Evolutionary conservation across 64 coral and sea anemone genomes (phyloP).

Genomic region (Montipora capricornis): DNA sequence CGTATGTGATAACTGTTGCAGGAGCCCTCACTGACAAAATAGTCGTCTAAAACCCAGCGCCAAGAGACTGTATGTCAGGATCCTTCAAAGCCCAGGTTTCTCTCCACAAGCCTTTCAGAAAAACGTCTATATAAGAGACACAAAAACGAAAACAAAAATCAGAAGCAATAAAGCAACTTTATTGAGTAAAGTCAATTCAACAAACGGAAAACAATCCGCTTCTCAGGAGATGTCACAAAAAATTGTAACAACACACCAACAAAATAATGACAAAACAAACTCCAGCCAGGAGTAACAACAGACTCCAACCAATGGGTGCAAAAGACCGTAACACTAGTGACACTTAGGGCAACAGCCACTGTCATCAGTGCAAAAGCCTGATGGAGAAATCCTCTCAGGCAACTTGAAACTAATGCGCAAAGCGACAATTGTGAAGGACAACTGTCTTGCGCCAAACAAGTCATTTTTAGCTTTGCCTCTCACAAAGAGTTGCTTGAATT

Average conservation of each 20-base stretch:
- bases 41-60: constrained; percentile 36
- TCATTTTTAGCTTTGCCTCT: constrained; percentile 66
- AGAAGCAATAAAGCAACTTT: constrained; percentile 1
- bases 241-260: not conserved
- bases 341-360: not conserved
- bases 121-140: constrained; percentile 17
- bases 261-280: not conserved
- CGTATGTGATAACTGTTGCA: constrained; percentile 28
- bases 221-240: not conserved
- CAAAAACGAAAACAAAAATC: constrained; percentile 17
- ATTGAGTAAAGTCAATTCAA: not conserved
- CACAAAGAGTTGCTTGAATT: constrained; percentile 55
- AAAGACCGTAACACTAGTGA: not conserved
- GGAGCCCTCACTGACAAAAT: constrained; percentile 50
- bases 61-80: not conserved
- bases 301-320: not conserved
- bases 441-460: constrained; percentile 49
- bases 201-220: not conserved
- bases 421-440: constrained; percentile 38
- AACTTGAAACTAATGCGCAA: constrained; percentile 37
- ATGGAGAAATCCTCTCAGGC: constrained; percentile 6
- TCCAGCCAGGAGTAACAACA: not conserved
- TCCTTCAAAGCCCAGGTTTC: constrained; percentile 1
- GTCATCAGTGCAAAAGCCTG: constrained; percentile 42
- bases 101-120: constrained; percentile 43